Evolutionary conservation across 2,888 invertebrate species (phyloP).

Genomic region (Byasa hedistus): DNA sequence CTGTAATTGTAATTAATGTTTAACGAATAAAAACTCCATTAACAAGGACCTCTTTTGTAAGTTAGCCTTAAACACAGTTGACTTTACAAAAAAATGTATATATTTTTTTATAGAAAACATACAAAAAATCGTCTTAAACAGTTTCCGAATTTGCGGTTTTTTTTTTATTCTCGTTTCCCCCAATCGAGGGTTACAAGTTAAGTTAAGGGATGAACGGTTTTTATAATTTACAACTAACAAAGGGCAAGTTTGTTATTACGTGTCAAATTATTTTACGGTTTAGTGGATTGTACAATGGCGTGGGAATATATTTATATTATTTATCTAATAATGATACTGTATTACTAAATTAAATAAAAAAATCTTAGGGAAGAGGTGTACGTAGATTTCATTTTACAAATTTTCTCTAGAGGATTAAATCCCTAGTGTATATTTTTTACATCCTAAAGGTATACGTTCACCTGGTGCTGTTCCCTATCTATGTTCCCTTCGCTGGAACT

Average conservation of each 20-base stretch:
- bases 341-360: slow-evolving; percentile 37
- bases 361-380: not conserved
- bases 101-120: too few relatives aligned
- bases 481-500: too few relatives aligned
- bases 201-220: slow-evolving; percentile 43
- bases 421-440: not conserved
- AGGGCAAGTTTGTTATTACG: slow-evolving; percentile 65
- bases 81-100: too few relatives aligned
- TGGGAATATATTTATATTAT: slow-evolving; percentile 55
- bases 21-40: too few relatives aligned
- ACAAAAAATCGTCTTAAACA: slow-evolving; percentile 36
- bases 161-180: slow-evolving; percentile 48
- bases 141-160: slow-evolving; percentile 61
- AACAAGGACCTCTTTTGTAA: too few relatives aligned
- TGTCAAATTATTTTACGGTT: slow-evolving; percentile 75
- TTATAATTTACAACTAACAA: slow-evolving; percentile 44
- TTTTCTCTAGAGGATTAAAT: slow-evolving; percentile 33
- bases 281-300: slow-evolving; percentile 61
- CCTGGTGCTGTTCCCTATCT: too few relatives aligned
- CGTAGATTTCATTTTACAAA: not conserved
- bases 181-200: slow-evolving; percentile 52
- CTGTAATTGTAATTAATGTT: too few relatives aligned
- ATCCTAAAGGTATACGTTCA: too few relatives aligned
- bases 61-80: too few relatives aligned
- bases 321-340: slow-evolving; percentile 64